Conservation (phyloP, 2,888 invertebrate species). For the Drosophila antonietae region DNA sequence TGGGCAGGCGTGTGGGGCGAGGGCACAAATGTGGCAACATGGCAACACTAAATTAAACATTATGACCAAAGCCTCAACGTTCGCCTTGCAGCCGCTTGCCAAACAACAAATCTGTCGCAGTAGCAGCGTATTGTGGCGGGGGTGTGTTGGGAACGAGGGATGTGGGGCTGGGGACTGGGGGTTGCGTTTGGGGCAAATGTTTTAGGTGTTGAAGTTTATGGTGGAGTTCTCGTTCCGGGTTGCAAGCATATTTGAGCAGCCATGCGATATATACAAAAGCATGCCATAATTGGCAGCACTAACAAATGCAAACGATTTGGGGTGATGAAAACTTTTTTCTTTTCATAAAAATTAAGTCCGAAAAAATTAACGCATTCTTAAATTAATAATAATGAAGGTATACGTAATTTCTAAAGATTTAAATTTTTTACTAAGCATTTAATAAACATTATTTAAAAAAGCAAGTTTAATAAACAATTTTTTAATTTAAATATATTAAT, state of each 20-base stretch:
- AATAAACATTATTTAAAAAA: too few relatives aligned
- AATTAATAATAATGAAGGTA: background rate
- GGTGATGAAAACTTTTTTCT: background rate
- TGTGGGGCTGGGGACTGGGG: background rate
- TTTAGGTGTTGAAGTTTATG: constrained; percentile 62
- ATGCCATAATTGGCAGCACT: background rate
- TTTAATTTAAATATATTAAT: too few relatives aligned
- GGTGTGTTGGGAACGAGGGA: too few relatives aligned
- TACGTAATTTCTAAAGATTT: too few relatives aligned
- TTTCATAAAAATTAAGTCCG: background rate
- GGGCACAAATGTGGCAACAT: constrained; percentile 61
- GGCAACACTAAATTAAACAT: constrained; percentile 78
- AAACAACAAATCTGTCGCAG: constrained; percentile 54
- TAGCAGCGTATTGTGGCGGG: background rate
- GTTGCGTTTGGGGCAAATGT: constrained; percentile 20
- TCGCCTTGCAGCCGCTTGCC: background rate
- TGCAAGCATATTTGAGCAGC: constrained; percentile 39
- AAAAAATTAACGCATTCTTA: background rate
- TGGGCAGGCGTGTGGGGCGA: background rate
- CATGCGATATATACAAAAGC: constrained; percentile 18
- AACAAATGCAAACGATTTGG: constrained; percentile 1
- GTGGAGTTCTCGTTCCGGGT: constrained; percentile 14
- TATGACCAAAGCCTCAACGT: constrained; percentile 47
- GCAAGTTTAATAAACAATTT: too few relatives aligned
- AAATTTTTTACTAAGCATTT: too few relatives aligned